Evolutionary conservation across 2,888 invertebrate species (phyloP), one percentile per base, ranked within the genome.

Genomic region (Laspeyria flexula): DNA sequence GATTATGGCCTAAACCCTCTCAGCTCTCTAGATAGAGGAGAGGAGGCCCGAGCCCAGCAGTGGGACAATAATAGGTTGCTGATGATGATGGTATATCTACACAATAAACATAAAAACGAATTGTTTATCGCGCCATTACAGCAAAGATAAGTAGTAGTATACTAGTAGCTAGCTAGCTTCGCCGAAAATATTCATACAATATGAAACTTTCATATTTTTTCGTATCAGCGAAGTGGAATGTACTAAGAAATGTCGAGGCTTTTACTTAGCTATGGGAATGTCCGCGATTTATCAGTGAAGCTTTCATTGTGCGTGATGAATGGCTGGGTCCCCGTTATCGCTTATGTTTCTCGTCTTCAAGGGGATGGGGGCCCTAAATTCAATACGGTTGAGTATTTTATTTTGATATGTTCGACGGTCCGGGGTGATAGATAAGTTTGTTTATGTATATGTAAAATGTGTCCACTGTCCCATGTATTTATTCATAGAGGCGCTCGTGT

Each of bases 231-330:
- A 11, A 54, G 33, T 13, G 47, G 16, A 51, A 51, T 50, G 43
- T 53, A 39, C 37, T 35, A 50, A 35, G 41, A 55, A 48, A 43
- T 39, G 39, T 35, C 29, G 27, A 40, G 41, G 48, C 60, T 63
- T 52, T 62, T 65, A 67, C 60, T 67, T 65, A 59, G 54, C 65
- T 60, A 68, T 68, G 53, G 51, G 43, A 60, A 68, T 60, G 48
- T 53, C 34, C 42, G 45, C 50, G 30, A 64, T 65, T 68, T 68
- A 63, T 65, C 65, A 51, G 31, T 55, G 43, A 48, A 55, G 60
- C 65, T 54, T 60, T 64, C 60, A 65, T 47, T 68, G 65, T 60
- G 38, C 65, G 43, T 65, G 69, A 65, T 65, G 65, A 64, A 65
- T 63, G 38, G 65, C 48, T 5, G 15, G 48, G 38, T 3, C 43